These are phyloP conservation scores for Drosophila cyrtoloma DNA, from an alignment of 2,888 invertebrate genomes.

Conservation along the genomic window DNA sequence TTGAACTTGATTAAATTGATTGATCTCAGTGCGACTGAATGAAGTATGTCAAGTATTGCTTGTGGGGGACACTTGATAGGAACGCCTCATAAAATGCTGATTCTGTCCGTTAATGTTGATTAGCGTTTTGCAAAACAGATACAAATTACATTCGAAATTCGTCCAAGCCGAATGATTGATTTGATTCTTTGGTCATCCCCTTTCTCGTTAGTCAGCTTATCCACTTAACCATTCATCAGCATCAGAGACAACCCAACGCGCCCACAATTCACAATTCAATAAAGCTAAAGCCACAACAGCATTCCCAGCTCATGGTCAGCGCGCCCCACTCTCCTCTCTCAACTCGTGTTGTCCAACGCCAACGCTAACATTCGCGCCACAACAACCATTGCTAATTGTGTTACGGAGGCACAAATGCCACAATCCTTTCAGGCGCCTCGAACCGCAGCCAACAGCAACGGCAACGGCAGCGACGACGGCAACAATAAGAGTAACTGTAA, in stretches of 20 bases:
- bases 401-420: conserved; percentile 54
- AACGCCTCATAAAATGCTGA: conserved; percentile 23
- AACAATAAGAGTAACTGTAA: conserved; percentile 22
- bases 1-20: conserved; percentile 28
- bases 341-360: neutral
- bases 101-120: conserved; percentile 44
- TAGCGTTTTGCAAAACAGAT: conserved; percentile 40
- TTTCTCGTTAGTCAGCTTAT: conserved; percentile 16
- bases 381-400: conserved; percentile 66
- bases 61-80: conserved; percentile 9
- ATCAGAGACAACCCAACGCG: conserved; percentile 6
- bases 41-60: conserved; percentile 32
- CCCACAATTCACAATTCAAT: conserved; percentile 48
- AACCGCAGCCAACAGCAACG: conserved; percentile 34
- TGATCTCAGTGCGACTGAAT: conserved; percentile 20
- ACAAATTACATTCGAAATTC: neutral
- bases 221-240: conserved; percentile 55
- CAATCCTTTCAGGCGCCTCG: conserved; percentile 62
- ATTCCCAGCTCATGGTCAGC: conserved; percentile 35
- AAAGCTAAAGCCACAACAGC: conserved; percentile 52
- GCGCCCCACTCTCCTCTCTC: neutral
- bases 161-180: conserved; percentile 45
- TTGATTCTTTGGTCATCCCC: conserved; percentile 17
- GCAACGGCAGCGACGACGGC: conserved; percentile 2
- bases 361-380: conserved; percentile 20